These are phyloP conservation scores for Sebastes fasciatus DNA, from an alignment of 2,113 vertebrate genomes.

Conservation along the genomic window DNA sequence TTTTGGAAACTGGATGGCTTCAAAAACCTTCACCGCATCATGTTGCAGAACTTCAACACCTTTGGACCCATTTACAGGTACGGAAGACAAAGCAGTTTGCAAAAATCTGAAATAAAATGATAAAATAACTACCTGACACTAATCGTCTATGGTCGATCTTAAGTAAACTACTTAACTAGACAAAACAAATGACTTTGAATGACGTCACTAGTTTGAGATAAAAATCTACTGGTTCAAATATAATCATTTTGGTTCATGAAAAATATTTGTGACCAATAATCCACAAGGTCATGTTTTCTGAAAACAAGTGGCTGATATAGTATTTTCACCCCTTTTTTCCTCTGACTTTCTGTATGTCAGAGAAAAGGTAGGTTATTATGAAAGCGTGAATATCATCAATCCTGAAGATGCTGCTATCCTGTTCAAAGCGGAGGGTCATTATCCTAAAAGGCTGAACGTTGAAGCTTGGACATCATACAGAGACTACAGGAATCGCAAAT, in stretches of 20 bases:
- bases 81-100: background rate
- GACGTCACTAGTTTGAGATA: background rate
- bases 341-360: constrained; percentile 74
- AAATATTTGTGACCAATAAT: background rate
- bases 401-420: constrained; percentile 90
- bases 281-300: constrained; percentile 33
- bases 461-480: constrained; percentile 92
- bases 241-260: background rate
- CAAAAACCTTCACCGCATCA: constrained; percentile 86
- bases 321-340: background rate
- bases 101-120: background rate
- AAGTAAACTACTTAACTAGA: background rate
- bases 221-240: constrained; percentile 3
- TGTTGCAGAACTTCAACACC: constrained; percentile 90
- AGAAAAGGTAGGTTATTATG: constrained; percentile 92
- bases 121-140: background rate
- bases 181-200: constrained; percentile 7
- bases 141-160: background rate
- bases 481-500: constrained; percentile 89
- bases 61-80: constrained; percentile 97
- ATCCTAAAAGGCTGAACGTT: constrained; percentile 88
- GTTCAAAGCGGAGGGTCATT: constrained; percentile 89
- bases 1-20: constrained; percentile 90
- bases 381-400: constrained; percentile 92
- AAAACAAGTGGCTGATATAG: constrained; percentile 2